These are phyloP conservation scores for Girardia tigrina DNA, from an alignment of 2,888 invertebrate species.

Conservation along the genomic window DNA sequence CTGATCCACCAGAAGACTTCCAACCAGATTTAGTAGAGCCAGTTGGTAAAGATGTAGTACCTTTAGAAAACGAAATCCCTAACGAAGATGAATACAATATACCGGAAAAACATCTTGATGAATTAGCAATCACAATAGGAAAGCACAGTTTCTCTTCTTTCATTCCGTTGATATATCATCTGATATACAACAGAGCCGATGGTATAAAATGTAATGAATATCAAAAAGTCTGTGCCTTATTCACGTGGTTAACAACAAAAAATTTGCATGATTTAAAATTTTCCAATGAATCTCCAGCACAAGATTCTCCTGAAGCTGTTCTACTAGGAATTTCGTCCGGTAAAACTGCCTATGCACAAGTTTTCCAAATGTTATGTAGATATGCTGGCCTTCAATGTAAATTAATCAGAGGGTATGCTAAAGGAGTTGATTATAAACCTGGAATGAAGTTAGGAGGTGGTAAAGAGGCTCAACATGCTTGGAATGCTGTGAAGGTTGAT, in stretches of 20 bases:
- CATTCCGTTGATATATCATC: conserved; percentile 2
- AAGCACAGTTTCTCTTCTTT: background rate
- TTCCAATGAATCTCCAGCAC: background rate
- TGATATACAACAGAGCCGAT: conserved; percentile 11
- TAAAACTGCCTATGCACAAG: conserved; percentile 31
- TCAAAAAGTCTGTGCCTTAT: conserved; percentile 30
- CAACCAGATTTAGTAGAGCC: background rate
- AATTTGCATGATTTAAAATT: conserved; percentile 18
- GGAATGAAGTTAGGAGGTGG: conserved; percentile 37
- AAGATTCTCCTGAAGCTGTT: conserved; percentile 33
- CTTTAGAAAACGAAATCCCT: background rate
- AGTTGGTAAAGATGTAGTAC: background rate
- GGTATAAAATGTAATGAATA: conserved; percentile 26
- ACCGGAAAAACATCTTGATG: background rate
- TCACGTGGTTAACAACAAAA: conserved; percentile 30
- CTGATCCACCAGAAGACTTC: conserved; percentile 11
- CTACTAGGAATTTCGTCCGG: conserved; percentile 28
- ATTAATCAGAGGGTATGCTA: conserved; percentile 29
- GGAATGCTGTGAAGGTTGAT: conserved; percentile 29
- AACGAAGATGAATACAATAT: conserved; percentile 13
- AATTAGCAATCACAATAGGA: background rate
- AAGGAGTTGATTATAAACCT: conserved; percentile 26
- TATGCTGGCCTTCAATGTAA: conserved; percentile 38
- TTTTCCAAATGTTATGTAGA: conserved; percentile 30
- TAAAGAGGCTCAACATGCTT: conserved; percentile 29